phyloP scores from a whole-genome alignment of 2,888 invertebrate genomes.

The Scaptomyza flava region DNA sequence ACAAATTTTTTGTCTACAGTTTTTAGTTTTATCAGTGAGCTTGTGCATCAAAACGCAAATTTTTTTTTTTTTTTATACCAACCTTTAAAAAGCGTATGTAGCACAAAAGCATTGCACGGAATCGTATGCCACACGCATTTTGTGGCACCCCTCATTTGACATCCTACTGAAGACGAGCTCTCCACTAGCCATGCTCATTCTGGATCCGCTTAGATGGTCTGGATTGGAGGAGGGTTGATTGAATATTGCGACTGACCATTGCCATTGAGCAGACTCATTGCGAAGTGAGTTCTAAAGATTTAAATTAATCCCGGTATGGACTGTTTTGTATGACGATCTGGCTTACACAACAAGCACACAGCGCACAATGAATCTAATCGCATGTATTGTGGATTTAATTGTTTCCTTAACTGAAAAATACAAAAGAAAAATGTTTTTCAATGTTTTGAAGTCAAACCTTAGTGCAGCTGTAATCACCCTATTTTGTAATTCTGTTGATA shows the following conservation, averaged over 20 bases:
- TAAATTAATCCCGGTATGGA: constrained; percentile 27
- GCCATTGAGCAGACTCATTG: constrained; percentile 70
- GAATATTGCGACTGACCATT: constrained; percentile 47
- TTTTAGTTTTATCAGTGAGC: constrained; percentile 60
- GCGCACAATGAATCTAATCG: constrained; percentile 23
- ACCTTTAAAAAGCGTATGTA: constrained; percentile 19
- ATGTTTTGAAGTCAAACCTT: neutral
- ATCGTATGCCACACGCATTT: constrained; percentile 57
- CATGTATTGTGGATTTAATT: constrained; percentile 1
- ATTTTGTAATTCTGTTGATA: constrained; percentile 16
- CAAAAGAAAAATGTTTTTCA: neutral
- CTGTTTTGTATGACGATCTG: constrained; percentile 39
- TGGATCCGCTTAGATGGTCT: constrained; percentile 50
- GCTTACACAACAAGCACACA: constrained; percentile 47
- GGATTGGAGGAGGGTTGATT: constrained; percentile 25
- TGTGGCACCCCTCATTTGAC: constrained; percentile 61
- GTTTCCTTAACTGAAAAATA: constrained; percentile 29
- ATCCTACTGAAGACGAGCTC: constrained; percentile 30
- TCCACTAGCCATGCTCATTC: constrained; percentile 30
- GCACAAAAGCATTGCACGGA: constrained; percentile 52
- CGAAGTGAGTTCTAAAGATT: constrained; percentile 53
- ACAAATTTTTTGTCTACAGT: constrained; percentile 57
- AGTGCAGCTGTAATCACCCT: constrained; percentile 29
- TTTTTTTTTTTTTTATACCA: neutral
- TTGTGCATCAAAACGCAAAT: neutral